These are phyloP conservation scores for Drosophila pachea DNA, from an alignment of 1,140 invertebrate species.

Conservation along the genomic window DNA sequence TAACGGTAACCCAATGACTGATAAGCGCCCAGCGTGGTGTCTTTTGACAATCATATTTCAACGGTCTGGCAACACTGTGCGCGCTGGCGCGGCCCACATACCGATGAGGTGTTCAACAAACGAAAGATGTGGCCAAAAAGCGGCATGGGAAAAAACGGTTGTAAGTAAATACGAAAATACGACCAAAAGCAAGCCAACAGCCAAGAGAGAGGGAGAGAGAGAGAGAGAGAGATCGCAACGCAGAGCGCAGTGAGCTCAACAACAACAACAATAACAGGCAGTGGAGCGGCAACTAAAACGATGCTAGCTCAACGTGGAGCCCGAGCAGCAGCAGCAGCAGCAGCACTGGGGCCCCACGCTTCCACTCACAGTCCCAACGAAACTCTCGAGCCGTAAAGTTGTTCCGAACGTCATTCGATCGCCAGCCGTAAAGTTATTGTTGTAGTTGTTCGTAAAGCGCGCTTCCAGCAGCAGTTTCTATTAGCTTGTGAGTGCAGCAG, in stretches of 20 bases:
- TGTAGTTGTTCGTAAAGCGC: constrained; percentile 24
- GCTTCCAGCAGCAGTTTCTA: constrained; percentile 26
- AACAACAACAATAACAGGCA: constrained; percentile 28
- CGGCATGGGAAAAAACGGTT: constrained; percentile 37
- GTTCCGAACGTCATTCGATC: constrained; percentile 40
- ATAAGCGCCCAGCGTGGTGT: constrained; percentile 5
- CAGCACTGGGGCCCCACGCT: constrained; percentile 14
- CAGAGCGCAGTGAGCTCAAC: constrained; percentile 13
- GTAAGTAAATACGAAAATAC: constrained; percentile 45
- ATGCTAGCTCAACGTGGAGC: constrained; percentile 49
- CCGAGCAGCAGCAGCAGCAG: constrained; percentile 4
- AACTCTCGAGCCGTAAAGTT: constrained; percentile 61
- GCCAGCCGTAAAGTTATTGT: constrained; percentile 47
- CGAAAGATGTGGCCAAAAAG: constrained; percentile 71
- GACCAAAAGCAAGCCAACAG: constrained; percentile 20
- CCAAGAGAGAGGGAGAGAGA: not conserved
- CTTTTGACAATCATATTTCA: constrained; percentile 7
- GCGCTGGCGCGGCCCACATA: constrained; percentile 15
- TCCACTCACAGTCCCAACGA: constrained; percentile 56
- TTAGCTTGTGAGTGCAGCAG: constrained; percentile 53
- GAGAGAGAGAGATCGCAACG: not conserved
- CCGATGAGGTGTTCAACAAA: constrained; percentile 46
- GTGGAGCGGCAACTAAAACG: constrained; percentile 26
- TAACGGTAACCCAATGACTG: constrained; percentile 20
- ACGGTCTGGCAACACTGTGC: constrained; percentile 41